phyloP scores from a whole-genome alignment of 1,140 invertebrate species.

The Babylonia areolata region DNA sequence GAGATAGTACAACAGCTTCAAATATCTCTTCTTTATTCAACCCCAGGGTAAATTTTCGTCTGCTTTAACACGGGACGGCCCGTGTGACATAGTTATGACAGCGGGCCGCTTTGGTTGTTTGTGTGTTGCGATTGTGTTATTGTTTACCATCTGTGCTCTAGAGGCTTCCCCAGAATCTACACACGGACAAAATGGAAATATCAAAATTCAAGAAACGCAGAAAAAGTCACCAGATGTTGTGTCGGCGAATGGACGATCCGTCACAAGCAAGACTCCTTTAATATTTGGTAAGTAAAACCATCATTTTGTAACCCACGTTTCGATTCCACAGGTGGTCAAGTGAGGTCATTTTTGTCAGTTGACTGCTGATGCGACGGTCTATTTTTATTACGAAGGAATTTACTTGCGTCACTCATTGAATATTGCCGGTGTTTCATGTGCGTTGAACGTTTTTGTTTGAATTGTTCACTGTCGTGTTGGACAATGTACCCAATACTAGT shows the following conservation, averaged over 20 bases:
- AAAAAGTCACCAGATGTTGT: not conserved
- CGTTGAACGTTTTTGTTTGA: no score
- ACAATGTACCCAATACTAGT: no score
- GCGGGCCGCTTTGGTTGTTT: not conserved
- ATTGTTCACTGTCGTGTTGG: no score
- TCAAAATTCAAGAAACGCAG: not conserved
- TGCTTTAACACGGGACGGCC: constrained; percentile 13
- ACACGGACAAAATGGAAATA: not conserved
- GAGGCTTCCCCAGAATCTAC: not conserved
- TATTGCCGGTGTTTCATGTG: no score
- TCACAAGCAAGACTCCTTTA: not conserved
- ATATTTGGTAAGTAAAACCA: constrained; percentile 17
- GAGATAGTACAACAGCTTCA: not conserved
- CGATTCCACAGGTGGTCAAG: no score
- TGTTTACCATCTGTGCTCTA: not conserved
- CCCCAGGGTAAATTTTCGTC: constrained; percentile 4
- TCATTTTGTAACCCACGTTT: no score
- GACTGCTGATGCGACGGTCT: no score
- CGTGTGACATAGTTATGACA: constrained; percentile 19
- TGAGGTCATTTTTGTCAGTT: no score
- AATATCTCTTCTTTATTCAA: not conserved
- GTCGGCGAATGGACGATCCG: not conserved
- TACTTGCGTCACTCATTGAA: no score
- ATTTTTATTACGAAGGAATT: no score
- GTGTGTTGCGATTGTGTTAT: constrained; percentile 19